Evolutionary conservation across 2,797 vertebrate genomes (phyloP).

Genomic region (Artibeus jamaicensis): DNA sequence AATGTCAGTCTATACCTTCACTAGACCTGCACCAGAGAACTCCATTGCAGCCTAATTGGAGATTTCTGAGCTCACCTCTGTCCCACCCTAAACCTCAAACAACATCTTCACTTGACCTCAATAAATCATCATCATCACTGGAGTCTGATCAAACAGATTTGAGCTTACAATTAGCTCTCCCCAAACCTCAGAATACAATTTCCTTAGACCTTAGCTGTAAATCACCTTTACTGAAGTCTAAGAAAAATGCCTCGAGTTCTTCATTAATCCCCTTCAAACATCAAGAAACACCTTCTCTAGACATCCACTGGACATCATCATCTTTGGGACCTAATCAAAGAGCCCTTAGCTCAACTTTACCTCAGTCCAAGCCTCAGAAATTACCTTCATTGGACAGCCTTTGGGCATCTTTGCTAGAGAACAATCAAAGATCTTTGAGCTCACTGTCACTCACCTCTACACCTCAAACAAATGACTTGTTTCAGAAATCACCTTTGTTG

Average conservation of each 20-base stretch:
- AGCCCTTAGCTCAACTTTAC: not conserved
- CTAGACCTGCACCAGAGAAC: not conserved
- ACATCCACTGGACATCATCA: not conserved
- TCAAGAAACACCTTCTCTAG: not conserved
- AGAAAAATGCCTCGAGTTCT: constrained; percentile 8
- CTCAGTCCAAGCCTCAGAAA: constrained; percentile 41
- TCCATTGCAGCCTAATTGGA: not conserved
- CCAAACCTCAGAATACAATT: not conserved
- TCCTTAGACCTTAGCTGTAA: not conserved
- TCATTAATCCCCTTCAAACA: not conserved
- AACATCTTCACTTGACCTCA: not conserved
- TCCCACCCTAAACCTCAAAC: not conserved
- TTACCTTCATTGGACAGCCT: not conserved
- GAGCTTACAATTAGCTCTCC: not conserved
- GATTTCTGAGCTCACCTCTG: not conserved
- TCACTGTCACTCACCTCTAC: constrained; percentile 1
- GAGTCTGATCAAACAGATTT: not conserved
- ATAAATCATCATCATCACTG: not conserved
- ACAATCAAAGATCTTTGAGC: not conserved
- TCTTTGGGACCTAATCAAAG: constrained; percentile 19
- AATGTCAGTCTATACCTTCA: not conserved
- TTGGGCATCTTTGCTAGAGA: constrained; percentile 18
- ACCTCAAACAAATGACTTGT: constrained; percentile 2
- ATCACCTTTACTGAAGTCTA: constrained; percentile 15
- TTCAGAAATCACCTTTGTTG: not conserved